phyloP scores from a whole-genome alignment of 2,797 vertebrate genomes.

The Australoheros facetus region DNA sequence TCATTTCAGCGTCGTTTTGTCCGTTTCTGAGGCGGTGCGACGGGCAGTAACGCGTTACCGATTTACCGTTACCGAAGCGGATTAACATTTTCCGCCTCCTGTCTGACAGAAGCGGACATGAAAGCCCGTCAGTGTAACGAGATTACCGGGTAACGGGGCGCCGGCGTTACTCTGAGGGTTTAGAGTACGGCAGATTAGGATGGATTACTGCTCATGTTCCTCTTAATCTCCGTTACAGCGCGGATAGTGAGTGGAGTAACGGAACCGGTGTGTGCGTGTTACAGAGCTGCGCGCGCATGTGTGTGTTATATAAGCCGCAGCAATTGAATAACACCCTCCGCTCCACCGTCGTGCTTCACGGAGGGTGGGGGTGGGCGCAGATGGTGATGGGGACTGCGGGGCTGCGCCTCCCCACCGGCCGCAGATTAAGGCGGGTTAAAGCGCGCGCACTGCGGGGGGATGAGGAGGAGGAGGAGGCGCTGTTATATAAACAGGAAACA shows the following conservation, averaged over 20 bases:
- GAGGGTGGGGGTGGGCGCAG: slow-evolving; percentile 69
- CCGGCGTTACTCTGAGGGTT: slow-evolving; percentile 31
- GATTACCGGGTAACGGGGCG: not conserved
- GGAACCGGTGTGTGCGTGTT: not conserved
- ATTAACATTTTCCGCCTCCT: slow-evolving; percentile 19
- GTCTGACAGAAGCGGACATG: too few species aligned
- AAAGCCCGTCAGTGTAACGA: not conserved
- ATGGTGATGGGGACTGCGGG: slow-evolving; percentile 64
- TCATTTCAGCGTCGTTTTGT: not conserved
- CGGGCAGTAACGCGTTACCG: slow-evolving; percentile 49
- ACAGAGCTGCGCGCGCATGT: not conserved
- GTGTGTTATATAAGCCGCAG: slow-evolving; percentile 47
- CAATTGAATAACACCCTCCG: slow-evolving; percentile 43
- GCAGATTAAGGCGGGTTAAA: slow-evolving; percentile 55
- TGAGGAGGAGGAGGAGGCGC: slow-evolving; percentile 4
- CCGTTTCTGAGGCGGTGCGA: not conserved
- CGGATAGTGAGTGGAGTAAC: not conserved
- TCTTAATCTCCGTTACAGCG: slow-evolving; percentile 3
- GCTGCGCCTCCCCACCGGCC: slow-evolving; percentile 1
- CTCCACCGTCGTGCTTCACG: slow-evolving; percentile 49
- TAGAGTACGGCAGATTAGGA: slow-evolving; percentile 9
- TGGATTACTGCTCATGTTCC: not conserved
- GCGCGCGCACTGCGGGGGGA: slow-evolving; percentile 2
- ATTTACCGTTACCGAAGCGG: slow-evolving; percentile 38
- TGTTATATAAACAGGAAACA: slow-evolving; percentile 26